phyloP scores from a whole-genome alignment of 2,113 vertebrate species.

The Halichoerus grypus region DNA sequence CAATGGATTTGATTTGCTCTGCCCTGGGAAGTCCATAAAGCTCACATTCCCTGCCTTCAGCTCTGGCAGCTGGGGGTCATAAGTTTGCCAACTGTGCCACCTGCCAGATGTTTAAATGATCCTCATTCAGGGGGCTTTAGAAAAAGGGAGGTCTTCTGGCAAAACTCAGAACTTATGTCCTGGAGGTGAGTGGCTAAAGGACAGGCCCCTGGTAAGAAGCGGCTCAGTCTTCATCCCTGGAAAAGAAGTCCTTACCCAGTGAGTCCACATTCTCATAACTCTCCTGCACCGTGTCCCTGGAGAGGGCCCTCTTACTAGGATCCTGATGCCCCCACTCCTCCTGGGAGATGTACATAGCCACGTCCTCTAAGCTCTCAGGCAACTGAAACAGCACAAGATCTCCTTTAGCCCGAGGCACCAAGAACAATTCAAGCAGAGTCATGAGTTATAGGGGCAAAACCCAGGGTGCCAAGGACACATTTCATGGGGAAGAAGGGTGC shows the following conservation, averaged over 20 bases:
- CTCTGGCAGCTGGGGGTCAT: neutral
- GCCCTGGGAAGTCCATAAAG: neutral
- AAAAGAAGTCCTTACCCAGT: slow-evolving; percentile 78
- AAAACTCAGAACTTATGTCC: slow-evolving; percentile 8
- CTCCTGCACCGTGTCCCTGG: slow-evolving; percentile 76
- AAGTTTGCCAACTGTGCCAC: neutral
- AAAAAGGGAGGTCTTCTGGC: neutral
- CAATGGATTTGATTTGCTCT: neutral
- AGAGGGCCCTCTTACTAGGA: slow-evolving; percentile 71
- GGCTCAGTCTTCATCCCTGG: slow-evolving; percentile 39
- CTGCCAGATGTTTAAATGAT: neutral
- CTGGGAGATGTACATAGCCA: slow-evolving; percentile 81
- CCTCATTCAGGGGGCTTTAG: neutral
- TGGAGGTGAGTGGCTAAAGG: neutral
- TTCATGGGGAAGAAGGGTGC: slow-evolving; percentile 24
- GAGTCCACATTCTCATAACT: slow-evolving; percentile 75
- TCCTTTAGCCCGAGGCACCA: slow-evolving; percentile 67
- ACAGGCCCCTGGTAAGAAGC: slow-evolving; percentile 42
- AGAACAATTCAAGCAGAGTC: slow-evolving; percentile 62
- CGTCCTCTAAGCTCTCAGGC: slow-evolving; percentile 81
- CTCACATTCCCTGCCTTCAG: neutral
- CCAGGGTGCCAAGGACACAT: neutral
- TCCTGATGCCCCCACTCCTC: slow-evolving; percentile 81
- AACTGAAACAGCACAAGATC: slow-evolving; percentile 82
- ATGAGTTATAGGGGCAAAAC: slow-evolving; percentile 47